Base-by-base conservation (phyloP, 2,888 invertebrate genomes). In the Xiphydria camelus region DNA sequence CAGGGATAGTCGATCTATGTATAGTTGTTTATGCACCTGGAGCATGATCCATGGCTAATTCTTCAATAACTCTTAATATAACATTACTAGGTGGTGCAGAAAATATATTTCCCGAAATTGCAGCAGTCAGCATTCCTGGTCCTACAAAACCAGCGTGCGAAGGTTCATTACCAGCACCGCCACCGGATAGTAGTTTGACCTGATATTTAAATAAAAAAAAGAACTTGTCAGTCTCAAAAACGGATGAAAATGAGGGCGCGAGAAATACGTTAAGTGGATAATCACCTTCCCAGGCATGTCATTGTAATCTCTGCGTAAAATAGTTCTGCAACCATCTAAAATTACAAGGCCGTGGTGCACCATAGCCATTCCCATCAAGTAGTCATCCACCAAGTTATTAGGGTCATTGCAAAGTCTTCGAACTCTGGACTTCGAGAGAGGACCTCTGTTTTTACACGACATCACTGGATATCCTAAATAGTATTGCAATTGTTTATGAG, bases 151-250 rank as follows among this genome's bases (percentile, higher is more conserved):
- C 87, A 82, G 68, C 23, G 61, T 56, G 55, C 12, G 50, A 41
- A 0, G 91, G 91, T 66, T 91, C 91, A 68, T 90, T 89, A 0
- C 91, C 89, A 0, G 87, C 85, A 2, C 88, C 88, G 2, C 91
- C 91, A 2, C 92, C 92, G 35, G 86, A 84, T 2, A 91, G 75
- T 45, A 80, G 60, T 38, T 80, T 80, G 33, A 80, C 83, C 66
- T 72, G n/a, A 68, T 54, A 26, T 23, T n/a, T n/a, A n/a, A n/a
- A n/a, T n/a, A n/a, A n/a, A n/a, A n/a, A n/a, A n/a, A n/a, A n/a
- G n/a, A n/a, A n/a, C n/a, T 19, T 34, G 14, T 37, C 41, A 31
- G 44, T 44, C 46, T 17, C 31, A 29, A 20, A 4, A 31, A 41
- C 7, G n/a, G n/a, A n/a, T n/a, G n/a, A n/a, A n/a, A n/a, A n/a